Evolutionary conservation across 2,888 invertebrate genomes (phyloP).

Genomic region (Imbricaverruca yamaguchii): DNA sequence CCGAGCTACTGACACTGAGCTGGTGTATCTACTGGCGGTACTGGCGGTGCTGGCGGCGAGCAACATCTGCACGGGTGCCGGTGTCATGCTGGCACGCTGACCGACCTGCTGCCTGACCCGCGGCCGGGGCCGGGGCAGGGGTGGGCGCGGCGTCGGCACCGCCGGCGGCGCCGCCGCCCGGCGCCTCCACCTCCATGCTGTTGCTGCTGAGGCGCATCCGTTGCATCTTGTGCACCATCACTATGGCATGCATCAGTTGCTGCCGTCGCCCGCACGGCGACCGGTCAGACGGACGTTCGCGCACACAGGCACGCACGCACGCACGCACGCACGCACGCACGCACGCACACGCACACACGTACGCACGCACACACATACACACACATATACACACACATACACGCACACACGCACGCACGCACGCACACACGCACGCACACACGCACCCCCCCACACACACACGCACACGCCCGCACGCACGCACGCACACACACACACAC

Average conservation of each 20-base stretch:
- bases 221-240: conserved; percentile 46
- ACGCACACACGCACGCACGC: background rate
- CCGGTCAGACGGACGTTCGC: background rate
- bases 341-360: conserved; percentile 1
- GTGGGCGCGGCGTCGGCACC: conserved; percentile 28
- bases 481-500: background rate
- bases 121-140: background rate
- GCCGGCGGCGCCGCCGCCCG: conserved; percentile 32
- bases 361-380: conserved; percentile 18
- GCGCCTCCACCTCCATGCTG: conserved; percentile 39
- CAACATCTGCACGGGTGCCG: no score
- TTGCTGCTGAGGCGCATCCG: conserved; percentile 40
- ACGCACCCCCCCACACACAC: background rate
- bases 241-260: conserved; percentile 47
- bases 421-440: background rate
- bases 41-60: no score
- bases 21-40: no score
- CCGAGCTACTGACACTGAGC: no score
- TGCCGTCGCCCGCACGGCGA: conserved; percentile 34
- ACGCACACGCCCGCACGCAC: background rate
- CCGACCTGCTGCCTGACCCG: background rate
- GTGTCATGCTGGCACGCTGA: background rate
- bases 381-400: background rate
- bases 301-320: background rate
- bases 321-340: background rate